These are phyloP conservation scores for Chloroceryle aenea DNA, from an alignment of 2,113 vertebrate species.

Conservation along the genomic window DNA sequence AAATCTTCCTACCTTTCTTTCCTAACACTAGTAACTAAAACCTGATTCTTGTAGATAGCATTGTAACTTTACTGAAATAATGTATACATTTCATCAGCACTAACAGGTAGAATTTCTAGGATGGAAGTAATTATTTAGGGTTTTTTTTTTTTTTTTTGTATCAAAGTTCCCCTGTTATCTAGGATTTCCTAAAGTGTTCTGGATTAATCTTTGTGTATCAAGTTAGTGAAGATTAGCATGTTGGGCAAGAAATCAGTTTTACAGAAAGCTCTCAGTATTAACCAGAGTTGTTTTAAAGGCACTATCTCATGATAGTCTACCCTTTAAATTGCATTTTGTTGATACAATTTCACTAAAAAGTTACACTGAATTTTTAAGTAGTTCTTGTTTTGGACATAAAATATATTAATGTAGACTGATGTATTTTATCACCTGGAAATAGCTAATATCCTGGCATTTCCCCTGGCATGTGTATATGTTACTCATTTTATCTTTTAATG, in stretches of 20 bases:
- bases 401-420: neutral
- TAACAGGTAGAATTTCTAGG: neutral
- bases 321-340: neutral
- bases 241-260: neutral
- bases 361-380: neutral
- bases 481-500: neutral
- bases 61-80: neutral
- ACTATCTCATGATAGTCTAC: neutral
- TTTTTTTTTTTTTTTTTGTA: neutral
- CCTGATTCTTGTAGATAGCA: neutral
- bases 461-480: neutral
- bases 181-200: neutral
- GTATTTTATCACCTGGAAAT: neutral
- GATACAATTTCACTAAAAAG: neutral
- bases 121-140: neutral
- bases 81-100: neutral
- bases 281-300: neutral
- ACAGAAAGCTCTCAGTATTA: neutral
- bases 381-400: neutral
- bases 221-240: neutral
- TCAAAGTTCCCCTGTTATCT: neutral
- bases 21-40: neutral
- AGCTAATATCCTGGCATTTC: neutral
- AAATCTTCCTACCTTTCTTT: neutral
- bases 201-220: neutral